Evolutionary conservation across 1,140 invertebrate genomes (phyloP).

Genomic region (Tetraneura akinire): DNA sequence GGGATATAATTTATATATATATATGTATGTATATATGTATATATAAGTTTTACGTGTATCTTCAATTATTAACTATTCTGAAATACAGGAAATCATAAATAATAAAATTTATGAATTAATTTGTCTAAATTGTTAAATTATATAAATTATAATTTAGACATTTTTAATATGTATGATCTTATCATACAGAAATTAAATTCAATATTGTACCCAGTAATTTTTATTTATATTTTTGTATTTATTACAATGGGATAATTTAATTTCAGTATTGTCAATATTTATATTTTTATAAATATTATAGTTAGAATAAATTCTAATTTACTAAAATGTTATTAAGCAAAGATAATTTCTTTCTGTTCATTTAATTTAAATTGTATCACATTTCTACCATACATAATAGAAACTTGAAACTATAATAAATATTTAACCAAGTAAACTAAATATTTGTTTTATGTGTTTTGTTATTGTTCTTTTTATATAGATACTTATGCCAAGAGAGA

Average conservation of each 20-base stretch:
- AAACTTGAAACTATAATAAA: background rate
- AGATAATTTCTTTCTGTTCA: background rate
- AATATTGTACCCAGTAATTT: conserved; percentile 6
- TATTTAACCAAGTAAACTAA: background rate
- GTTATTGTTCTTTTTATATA: background rate
- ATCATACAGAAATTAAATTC: background rate
- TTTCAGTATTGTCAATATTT: background rate
- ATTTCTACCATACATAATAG: background rate
- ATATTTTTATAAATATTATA: background rate
- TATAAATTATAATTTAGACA: too few species aligned
- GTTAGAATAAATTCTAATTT: background rate
- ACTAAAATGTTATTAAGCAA: background rate
- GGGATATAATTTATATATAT: too few species aligned
- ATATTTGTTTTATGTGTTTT: background rate
- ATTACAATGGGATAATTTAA: background rate
- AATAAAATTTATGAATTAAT: too few species aligned
- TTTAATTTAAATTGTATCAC: background rate
- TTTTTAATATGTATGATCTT: too few species aligned
- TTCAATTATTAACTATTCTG: background rate
- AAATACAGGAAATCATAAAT: too few species aligned
- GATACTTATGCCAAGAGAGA: too few species aligned
- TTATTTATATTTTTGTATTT: background rate
- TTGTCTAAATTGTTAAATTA: too few species aligned
- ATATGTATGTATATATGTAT: too few species aligned
- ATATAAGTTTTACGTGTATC: background rate